These are phyloP conservation scores for Coremacera marginata DNA, from an alignment of 2,888 invertebrate genomes.

Conservation along the genomic window DNA sequence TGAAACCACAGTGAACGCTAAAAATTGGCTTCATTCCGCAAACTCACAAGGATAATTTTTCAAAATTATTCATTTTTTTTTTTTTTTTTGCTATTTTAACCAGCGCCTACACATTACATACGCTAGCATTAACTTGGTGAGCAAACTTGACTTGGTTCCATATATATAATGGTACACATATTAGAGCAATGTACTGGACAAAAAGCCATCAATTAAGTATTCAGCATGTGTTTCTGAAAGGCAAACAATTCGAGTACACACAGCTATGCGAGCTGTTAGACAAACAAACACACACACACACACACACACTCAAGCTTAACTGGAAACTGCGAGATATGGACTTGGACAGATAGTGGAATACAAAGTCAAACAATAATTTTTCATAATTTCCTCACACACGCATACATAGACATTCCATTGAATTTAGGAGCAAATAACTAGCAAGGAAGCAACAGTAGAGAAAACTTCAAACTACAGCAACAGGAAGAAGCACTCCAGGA, in stretches of 20 bases:
- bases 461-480: background rate
- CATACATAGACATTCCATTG: conserved; percentile 5
- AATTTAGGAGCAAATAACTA: conserved; percentile 17
- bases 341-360: background rate
- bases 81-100: background rate
- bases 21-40: conserved; percentile 6
- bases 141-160: background rate
- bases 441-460: background rate
- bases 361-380: conserved; percentile 36
- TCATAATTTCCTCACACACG: conserved; percentile 26
- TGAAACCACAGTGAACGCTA: background rate
- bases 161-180: background rate
- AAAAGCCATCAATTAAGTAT: conserved; percentile 33
- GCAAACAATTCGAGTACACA: conserved; percentile 20
- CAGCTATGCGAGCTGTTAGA: background rate
- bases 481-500: background rate
- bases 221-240: conserved; percentile 44
- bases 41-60: conserved; percentile 11
- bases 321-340: too few species aligned
- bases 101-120: background rate
- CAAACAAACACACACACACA: background rate
- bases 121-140: background rate
- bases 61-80: conserved; percentile 22
- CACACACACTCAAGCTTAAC: background rate
- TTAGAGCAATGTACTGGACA: conserved; percentile 19